Evolutionary conservation across 2,113 vertebrate species (phyloP).

Genomic region (Malaclemys terrapin): DNA sequence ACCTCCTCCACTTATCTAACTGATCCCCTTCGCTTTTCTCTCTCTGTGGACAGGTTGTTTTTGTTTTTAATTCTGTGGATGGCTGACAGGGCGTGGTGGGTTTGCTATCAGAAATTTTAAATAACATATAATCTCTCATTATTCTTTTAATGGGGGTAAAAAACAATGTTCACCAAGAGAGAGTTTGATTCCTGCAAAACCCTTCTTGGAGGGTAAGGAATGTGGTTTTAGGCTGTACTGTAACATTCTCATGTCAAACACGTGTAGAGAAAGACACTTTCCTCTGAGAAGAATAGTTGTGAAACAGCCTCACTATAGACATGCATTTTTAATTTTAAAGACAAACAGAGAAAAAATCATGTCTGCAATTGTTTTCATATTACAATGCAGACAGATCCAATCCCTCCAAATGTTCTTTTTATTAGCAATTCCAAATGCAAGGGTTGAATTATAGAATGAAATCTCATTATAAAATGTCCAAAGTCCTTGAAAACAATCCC

Average conservation of each 20-base stretch:
- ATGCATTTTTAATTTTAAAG: not conserved
- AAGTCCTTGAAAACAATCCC: not conserved
- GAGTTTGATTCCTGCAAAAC: not conserved
- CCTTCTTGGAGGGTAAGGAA: not conserved
- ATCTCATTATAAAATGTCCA: not conserved
- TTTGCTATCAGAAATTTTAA: constrained; percentile 48
- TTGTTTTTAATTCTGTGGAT: not conserved
- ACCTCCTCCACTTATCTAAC: constrained; percentile 23
- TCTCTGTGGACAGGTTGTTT: not conserved
- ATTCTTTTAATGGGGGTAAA: not conserved
- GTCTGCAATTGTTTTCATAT: not conserved
- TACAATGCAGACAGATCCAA: not conserved
- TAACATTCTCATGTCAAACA: constrained; percentile 2
- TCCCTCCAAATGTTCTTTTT: not conserved
- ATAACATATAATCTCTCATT: not conserved
- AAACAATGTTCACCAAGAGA: not conserved
- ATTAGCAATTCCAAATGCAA: not conserved
- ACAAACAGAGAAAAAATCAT: not conserved
- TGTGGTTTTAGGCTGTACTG: not conserved
- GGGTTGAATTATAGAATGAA: not conserved
- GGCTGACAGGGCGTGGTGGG: constrained; percentile 15
- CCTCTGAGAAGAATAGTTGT: not conserved
- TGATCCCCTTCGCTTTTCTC: constrained; percentile 4
- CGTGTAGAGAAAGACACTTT: not conserved
- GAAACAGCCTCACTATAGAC: not conserved